Evolutionary conservation across 30 jellyfish, hydroid and myxozoan species (phyloP).

Genomic region (Cassiopea andromeda): DNA sequence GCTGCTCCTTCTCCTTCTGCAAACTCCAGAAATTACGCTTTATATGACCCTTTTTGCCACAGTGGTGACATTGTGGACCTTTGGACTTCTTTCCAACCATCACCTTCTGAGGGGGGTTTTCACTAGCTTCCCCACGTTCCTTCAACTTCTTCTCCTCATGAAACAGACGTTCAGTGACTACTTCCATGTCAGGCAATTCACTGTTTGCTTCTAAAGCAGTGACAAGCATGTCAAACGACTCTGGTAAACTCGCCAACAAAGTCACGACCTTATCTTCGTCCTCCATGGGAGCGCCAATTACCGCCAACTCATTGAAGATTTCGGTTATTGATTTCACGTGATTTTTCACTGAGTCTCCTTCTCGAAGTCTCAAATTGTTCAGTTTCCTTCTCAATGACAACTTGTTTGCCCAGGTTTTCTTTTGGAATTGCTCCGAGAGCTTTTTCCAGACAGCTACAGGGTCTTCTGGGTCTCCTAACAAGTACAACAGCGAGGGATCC

Average conservation of each 20-base stretch:
- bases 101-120: not conserved
- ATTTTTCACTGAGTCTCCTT: conserved; percentile 55
- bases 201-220: conserved; percentile 76
- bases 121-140: conserved; percentile 17
- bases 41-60: conserved; percentile 70
- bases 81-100: conserved; percentile 2
- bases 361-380: conserved; percentile 29
- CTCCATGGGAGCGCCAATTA: conserved; percentile 66
- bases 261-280: conserved; percentile 69
- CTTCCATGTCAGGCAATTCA: conserved; percentile 63
- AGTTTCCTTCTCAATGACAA: conserved; percentile 44
- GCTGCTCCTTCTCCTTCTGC: conserved; percentile 1
- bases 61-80: conserved; percentile 52
- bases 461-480: conserved; percentile 73
- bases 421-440: conserved; percentile 67
- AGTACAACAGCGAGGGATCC: conserved; percentile 52
- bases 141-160: conserved; percentile 60
- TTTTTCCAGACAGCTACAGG: conserved; percentile 75
- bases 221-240: conserved; percentile 48
- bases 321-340: conserved; percentile 62
- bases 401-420: conserved; percentile 67
- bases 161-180: conserved; percentile 55
- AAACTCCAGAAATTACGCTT: conserved; percentile 39
- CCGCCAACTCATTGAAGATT: conserved; percentile 55
- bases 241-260: conserved; percentile 73